Percentiles rank a stretch among this genome's conserved stretches.
Conservation (phyloP, 92 coral and sea anemone genomes). For the Palythoa grandis region DNA sequence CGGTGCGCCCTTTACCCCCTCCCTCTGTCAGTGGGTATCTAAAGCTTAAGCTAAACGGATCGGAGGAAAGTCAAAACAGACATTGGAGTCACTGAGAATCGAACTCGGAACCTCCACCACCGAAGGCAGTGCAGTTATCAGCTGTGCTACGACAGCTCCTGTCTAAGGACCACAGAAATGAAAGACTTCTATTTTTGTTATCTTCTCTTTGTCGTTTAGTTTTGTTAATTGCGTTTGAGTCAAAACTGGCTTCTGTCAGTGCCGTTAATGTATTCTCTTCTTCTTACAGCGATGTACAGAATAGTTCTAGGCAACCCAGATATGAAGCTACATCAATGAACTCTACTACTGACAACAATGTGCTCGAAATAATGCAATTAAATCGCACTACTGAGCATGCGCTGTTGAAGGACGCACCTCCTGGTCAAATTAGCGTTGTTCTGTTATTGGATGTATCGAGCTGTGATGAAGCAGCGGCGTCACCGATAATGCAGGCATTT, state of each 20-base stretch:
- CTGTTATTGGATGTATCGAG: conserved; percentile 76
- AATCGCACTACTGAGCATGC: conserved; percentile 73
- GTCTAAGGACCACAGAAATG: no score
- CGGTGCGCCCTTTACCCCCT: no score
- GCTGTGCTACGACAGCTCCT: no score
- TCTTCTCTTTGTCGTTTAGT: no score
- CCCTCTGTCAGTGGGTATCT: no score
- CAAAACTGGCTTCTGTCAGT: not conserved
- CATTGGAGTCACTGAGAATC: no score
- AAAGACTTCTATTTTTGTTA: no score
- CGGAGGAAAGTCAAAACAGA: no score
- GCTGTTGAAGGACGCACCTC: conserved; percentile 66
- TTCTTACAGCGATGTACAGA: not conserved
- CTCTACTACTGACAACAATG: conserved; percentile 27
- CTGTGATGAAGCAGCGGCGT: conserved; percentile 59
- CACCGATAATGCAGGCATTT: conserved; percentile 82
- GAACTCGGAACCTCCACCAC: no score
- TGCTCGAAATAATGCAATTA: conserved; percentile 74
- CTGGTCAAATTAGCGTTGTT: conserved; percentile 81
- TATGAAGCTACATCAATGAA: not conserved
- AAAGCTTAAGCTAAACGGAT: no score
- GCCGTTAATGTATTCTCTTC: not conserved
- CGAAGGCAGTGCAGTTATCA: no score
- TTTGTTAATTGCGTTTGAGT: no score
- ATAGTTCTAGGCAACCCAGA: not conserved